Percentiles rank a stretch among this genome's conserved stretches.
phyloP scores from a whole-genome alignment of 30 jellyfish, hydroid and myxozoan genomes.

The Aurelia coerulea region DNA sequence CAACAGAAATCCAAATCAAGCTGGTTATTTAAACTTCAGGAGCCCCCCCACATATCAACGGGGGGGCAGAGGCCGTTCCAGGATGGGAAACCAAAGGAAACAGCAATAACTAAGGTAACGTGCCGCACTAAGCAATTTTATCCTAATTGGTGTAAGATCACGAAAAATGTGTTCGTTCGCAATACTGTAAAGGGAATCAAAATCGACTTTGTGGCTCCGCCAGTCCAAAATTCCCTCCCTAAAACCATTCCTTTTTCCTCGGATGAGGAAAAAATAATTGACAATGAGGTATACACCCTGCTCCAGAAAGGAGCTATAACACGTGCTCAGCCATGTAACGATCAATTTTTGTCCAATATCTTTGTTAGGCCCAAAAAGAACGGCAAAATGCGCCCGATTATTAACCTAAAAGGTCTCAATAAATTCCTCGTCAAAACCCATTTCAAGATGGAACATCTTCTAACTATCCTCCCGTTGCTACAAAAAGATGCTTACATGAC shows the following conservation, averaged over 20 bases:
- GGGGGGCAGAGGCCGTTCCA: neutral
- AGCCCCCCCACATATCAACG: neutral
- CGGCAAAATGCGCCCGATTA: neutral
- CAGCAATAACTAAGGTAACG: neutral
- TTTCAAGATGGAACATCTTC: no score
- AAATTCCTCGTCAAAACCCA: no score
- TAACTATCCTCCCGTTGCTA: no score
- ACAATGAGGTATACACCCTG: no score
- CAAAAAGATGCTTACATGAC: no score
- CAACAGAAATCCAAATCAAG: no score
- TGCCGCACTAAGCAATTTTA: neutral
- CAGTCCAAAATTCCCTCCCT: neutral
- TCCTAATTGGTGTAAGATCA: conserved; percentile 2
- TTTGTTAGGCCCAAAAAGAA: neutral
- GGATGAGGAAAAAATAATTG: no score
- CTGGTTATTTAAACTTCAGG: no score
- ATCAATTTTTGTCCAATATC: neutral
- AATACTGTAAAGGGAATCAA: neutral
- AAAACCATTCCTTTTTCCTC: no score
- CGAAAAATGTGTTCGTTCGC: neutral
- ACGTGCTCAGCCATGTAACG: neutral
- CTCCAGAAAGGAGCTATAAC: no score
- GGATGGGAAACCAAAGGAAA: no score
- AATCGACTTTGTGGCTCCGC: neutral
- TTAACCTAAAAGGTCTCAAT: no score